phyloP scores from a whole-genome alignment of 2,888 invertebrate species.

The Xylota segnis region DNA sequence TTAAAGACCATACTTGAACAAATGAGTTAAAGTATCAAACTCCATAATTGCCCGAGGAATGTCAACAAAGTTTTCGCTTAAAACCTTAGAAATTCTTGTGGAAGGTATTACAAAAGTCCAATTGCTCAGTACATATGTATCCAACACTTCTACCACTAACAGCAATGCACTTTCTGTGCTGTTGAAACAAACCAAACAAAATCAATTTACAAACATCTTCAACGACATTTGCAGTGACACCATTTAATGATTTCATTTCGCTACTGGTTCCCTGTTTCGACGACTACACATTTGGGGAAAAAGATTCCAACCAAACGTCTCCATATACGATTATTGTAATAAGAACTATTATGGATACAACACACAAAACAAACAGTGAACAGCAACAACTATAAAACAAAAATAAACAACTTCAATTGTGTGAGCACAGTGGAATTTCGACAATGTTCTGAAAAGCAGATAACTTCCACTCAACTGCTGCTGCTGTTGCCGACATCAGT shows the following conservation, averaged over 20 bases:
- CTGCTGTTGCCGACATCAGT: constrained; percentile 44
- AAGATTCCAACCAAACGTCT: constrained; percentile 26
- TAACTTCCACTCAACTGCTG: constrained; percentile 62
- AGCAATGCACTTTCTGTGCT: background rate
- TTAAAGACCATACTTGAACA: too few relatives aligned
- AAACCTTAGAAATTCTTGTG: too few relatives aligned
- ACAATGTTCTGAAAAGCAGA: constrained; percentile 56
- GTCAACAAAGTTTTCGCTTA: too few relatives aligned
- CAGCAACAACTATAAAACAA: constrained; percentile 48
- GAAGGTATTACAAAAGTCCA: background rate
- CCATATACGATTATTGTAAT: constrained; percentile 47
- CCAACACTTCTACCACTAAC: background rate
- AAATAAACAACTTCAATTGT: constrained; percentile 49
- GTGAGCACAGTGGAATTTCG: constrained; percentile 25
- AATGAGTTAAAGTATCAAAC: too few relatives aligned
- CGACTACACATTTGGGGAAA: background rate
- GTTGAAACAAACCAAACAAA: constrained; percentile 20
- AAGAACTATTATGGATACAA: constrained; percentile 50
- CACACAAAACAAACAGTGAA: constrained; percentile 19
- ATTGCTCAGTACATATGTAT: background rate
- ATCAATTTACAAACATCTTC: constrained; percentile 56
- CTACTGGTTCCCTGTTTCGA: constrained; percentile 1
- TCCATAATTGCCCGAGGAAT: too few relatives aligned
- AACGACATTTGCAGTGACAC: constrained; percentile 48
- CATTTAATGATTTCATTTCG: constrained; percentile 52